Conservation (phyloP, 2,797 vertebrate species). For the Harpagifer antarcticus region DNA sequence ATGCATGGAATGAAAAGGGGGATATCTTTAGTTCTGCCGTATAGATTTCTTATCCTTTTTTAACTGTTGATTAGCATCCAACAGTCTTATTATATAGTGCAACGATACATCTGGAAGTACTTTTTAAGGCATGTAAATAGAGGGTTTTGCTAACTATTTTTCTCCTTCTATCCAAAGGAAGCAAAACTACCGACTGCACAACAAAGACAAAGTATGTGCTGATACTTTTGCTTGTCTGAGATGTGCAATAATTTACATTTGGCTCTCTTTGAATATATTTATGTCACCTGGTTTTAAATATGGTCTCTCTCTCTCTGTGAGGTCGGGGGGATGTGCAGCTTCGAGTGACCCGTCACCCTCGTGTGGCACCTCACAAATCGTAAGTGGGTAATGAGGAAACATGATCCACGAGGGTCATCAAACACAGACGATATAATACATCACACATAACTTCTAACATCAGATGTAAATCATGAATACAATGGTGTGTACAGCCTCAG, state of each 20-base stretch:
- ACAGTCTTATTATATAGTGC: neutral
- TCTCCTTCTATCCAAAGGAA: conserved; percentile 67
- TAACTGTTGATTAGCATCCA: neutral
- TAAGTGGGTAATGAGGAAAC: conserved; percentile 80
- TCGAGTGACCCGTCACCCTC: conserved; percentile 79
- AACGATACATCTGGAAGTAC: neutral
- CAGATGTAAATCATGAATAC: conserved; percentile 15
- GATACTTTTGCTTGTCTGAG: neutral
- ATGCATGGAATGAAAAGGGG: neutral
- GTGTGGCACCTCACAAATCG: conserved; percentile 88
- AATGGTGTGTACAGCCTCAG: conserved; percentile 3
- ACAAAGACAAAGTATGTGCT: conserved; percentile 78
- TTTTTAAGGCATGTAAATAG: neutral
- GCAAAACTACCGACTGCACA: conserved; percentile 71
- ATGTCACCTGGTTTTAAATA: conserved; percentile 12
- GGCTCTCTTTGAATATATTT: neutral
- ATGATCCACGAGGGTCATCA: conserved; percentile 59
- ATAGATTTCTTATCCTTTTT: neutral
- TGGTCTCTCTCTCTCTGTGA: conserved; percentile 43
- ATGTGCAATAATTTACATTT: neutral
- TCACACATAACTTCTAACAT: conserved; percentile 21
- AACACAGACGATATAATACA: conserved; percentile 27
- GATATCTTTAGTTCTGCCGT: neutral
- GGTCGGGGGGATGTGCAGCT: conserved; percentile 75
- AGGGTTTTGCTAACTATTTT: conserved; percentile 17